phyloP scores from a whole-genome alignment of 2,888 invertebrate genomes.

The Stenolophus ochropezus region DNA sequence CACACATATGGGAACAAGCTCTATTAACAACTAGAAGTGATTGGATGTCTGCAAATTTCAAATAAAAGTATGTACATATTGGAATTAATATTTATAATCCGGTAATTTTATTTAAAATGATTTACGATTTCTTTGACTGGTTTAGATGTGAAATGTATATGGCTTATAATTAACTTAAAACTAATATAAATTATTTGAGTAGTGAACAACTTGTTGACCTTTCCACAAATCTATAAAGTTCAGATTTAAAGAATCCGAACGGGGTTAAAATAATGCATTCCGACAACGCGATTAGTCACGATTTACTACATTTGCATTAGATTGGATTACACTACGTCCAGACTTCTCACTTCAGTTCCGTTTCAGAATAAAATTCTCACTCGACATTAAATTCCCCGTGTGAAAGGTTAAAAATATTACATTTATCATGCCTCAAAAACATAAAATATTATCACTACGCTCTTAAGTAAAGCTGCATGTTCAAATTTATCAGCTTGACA shows the following conservation, averaged over 20 bases:
- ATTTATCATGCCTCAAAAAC: constrained; percentile 20
- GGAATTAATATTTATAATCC: not conserved
- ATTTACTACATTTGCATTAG: constrained; percentile 33
- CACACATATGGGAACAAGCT: constrained; percentile 8
- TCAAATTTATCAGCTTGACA: constrained; percentile 21
- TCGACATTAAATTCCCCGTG: constrained; percentile 1
- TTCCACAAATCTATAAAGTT: constrained; percentile 27
- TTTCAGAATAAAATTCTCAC: constrained; percentile 27
- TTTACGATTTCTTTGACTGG: not conserved
- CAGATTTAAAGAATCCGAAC: constrained; percentile 26
- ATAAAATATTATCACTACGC: constrained; percentile 18
- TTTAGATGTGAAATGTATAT: not conserved
- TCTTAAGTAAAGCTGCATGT: constrained; percentile 30
- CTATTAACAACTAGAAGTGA: not conserved
- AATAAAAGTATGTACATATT: not conserved
- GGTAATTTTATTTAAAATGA: not conserved
- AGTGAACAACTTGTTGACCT: constrained; percentile 18
- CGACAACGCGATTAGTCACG: constrained; percentile 33
- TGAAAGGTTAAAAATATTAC: constrained; percentile 24
- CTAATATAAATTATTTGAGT: constrained; percentile 11
- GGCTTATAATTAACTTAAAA: not conserved
- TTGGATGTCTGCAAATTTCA: constrained; percentile 1
- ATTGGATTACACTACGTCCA: constrained; percentile 11
- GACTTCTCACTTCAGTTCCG: constrained; percentile 31
- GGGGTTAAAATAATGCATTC: constrained; percentile 48